phyloP scores from a whole-genome alignment of 2,888 invertebrate species.

The Eristalinus sepulchralis region DNA sequence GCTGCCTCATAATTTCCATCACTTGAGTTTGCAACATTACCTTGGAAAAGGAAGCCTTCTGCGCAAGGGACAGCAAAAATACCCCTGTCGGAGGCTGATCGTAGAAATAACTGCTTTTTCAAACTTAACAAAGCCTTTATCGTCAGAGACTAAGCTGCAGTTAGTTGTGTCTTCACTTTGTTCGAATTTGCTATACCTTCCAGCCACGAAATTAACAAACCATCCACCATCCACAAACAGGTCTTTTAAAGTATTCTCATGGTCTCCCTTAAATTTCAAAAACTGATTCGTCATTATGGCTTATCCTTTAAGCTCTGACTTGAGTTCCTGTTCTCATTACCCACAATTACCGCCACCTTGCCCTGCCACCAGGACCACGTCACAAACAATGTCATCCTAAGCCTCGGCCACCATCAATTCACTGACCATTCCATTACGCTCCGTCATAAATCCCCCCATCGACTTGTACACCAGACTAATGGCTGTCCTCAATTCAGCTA shows the following conservation, averaged over 20 bases:
- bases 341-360: not conserved
- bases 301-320: not conserved
- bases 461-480: conserved; percentile 1
- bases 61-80: too few species aligned
- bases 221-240: too few species aligned
- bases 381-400: not conserved
- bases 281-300: not conserved
- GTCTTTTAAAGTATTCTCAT: not conserved
- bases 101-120: too few species aligned
- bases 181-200: too few species aligned
- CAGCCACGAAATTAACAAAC: too few species aligned
- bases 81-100: too few species aligned
- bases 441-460: not conserved
- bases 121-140: too few species aligned
- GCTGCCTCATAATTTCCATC: too few species aligned
- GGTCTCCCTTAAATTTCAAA: not conserved
- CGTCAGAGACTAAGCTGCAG: too few species aligned
- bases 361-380: not conserved
- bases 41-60: too few species aligned
- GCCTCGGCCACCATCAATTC: not conserved
- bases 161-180: too few species aligned
- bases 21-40: too few species aligned
- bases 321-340: not conserved
- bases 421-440: not conserved
- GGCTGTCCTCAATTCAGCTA: conserved; percentile 23